Evolutionary conservation across 2,113 vertebrate genomes (phyloP).

Genomic region (Albula goreensis): DNA sequence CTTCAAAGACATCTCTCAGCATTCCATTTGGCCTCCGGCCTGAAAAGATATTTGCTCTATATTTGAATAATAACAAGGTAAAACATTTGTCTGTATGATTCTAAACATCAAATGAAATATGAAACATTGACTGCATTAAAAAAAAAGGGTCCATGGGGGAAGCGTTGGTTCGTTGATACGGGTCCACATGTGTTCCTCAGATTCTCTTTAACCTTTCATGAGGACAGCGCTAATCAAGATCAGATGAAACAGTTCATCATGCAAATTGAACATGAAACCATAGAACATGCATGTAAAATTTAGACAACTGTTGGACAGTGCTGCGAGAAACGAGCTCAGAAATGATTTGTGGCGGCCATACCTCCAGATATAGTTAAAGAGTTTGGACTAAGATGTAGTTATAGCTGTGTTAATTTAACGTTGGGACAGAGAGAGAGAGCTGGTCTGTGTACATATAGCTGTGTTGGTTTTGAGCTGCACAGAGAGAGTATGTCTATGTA

Average conservation of each 20-base stretch:
- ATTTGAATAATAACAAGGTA: neutral
- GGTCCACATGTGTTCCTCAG: neutral
- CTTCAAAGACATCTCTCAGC: neutral
- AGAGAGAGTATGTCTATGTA: too few relatives aligned
- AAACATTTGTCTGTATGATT: neutral
- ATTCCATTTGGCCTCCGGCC: neutral
- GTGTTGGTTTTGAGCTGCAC: too few relatives aligned
- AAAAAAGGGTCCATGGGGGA: neutral
- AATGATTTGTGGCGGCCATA: too few relatives aligned
- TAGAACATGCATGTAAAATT: neutral
- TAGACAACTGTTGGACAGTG: neutral
- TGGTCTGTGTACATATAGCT: too few relatives aligned
- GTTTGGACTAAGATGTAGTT: too few relatives aligned
- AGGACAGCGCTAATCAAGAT: neutral
- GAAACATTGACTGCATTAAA: neutral
- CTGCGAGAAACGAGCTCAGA: neutral
- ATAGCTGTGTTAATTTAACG: too few relatives aligned
- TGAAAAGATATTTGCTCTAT: neutral
- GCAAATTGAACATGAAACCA: neutral
- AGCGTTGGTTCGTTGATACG: neutral
- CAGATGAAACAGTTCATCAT: neutral
- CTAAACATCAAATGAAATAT: neutral
- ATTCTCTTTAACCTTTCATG: neutral
- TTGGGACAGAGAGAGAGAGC: too few relatives aligned
- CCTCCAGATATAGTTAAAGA: too few relatives aligned